phyloP scores from a whole-genome alignment of 2,888 invertebrate genomes.

The Hemaris fuciformis region DNA sequence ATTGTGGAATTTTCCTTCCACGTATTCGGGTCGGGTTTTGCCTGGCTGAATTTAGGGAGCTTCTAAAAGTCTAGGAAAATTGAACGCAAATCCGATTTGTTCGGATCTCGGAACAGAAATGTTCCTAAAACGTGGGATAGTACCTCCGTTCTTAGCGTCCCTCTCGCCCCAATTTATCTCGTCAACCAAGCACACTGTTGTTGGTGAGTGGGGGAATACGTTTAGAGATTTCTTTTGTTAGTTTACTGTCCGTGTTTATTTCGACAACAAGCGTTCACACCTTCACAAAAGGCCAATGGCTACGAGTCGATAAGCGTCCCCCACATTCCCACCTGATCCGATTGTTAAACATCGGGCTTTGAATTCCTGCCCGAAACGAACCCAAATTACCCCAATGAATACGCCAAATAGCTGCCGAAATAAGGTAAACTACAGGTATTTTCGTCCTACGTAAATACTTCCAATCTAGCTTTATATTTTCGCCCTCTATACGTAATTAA shows the following conservation, averaged over 20 bases:
- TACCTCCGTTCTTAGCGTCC: conserved; percentile 40
- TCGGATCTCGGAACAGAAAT: conserved; percentile 54
- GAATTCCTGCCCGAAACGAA: neutral
- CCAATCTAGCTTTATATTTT: neutral
- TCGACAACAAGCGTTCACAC: neutral
- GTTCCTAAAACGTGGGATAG: conserved; percentile 49
- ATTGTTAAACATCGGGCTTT: neutral
- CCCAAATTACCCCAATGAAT: neutral
- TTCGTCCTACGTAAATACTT: neutral
- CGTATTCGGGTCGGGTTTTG: conserved; percentile 60
- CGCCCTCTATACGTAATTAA: neutral
- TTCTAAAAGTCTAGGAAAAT: conserved; percentile 73
- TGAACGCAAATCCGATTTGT: conserved; percentile 78
- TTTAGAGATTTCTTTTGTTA: neutral
- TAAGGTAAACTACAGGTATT: neutral
- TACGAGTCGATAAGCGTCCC: neutral
- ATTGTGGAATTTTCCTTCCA: conserved; percentile 3
- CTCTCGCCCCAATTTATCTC: conserved; percentile 21
- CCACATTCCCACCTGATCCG: neutral
- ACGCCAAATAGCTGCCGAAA: neutral
- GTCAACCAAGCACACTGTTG: conserved; percentile 15
- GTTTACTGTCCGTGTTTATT: neutral
- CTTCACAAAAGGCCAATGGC: neutral
- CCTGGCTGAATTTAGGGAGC: conserved; percentile 53
- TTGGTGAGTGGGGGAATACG: neutral